Conservation (phyloP, 2,888 invertebrate species). For the Callyntrura sp. region DNA sequence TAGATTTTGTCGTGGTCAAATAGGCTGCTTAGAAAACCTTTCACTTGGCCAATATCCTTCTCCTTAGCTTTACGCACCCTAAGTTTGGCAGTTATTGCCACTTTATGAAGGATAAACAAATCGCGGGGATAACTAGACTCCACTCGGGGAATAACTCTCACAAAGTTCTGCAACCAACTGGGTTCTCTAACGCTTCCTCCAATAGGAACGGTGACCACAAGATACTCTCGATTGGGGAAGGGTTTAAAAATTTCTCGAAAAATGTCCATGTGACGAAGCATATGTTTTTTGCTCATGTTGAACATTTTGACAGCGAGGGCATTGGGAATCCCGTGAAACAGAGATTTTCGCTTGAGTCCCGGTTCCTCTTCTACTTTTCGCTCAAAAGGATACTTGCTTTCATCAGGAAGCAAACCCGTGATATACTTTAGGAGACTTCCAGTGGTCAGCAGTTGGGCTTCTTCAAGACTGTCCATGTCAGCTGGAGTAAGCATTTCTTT, state of each 20-base stretch:
- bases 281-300: constrained; percentile 69
- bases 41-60: constrained; percentile 74
- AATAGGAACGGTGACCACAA: constrained; percentile 88
- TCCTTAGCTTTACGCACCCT: constrained; percentile 74
- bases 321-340: constrained; percentile 86
- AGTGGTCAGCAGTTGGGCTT: constrained; percentile 70
- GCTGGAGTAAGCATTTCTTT: constrained; percentile 57
- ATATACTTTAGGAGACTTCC: constrained; percentile 69
- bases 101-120: constrained; percentile 80
- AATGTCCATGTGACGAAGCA: constrained; percentile 85
- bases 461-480: constrained; percentile 56
- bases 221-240: constrained; percentile 89
- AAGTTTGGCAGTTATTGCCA: constrained; percentile 68
- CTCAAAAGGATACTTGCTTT: constrained; percentile 73
- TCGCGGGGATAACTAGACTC: constrained; percentile 78
- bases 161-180: constrained; percentile 88
- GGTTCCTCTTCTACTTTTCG: neutral
- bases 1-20: constrained; percentile 79
- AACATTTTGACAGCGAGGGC: constrained; percentile 89
- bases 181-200: constrained; percentile 85
- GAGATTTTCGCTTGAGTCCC: constrained; percentile 17
- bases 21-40: constrained; percentile 74
- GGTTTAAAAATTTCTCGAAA: constrained; percentile 89
- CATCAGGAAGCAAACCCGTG: constrained; percentile 68
- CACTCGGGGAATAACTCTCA: constrained; percentile 84